phyloP scores from a whole-genome alignment of 2,888 invertebrate species.

The Gymnoscelis rufifasciata region DNA sequence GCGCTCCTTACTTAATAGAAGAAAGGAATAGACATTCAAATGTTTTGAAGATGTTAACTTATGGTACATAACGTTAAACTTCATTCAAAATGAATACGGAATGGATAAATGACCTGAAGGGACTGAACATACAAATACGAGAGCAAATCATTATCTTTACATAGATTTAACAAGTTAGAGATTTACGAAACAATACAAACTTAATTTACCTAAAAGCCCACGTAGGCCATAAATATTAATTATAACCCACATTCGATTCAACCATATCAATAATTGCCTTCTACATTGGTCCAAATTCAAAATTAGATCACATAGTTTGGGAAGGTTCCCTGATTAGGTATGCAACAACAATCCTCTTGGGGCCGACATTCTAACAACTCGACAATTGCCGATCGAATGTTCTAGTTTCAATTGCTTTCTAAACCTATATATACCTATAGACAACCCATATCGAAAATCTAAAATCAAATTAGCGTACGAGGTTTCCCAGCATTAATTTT shows the following conservation, averaged over 20 bases:
- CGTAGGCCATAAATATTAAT: constrained; percentile 1
- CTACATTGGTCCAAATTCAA: constrained; percentile 18
- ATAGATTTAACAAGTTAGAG: not conserved
- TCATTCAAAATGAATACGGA: too few species aligned
- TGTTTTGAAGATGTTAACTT: too few species aligned
- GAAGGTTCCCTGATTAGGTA: constrained; percentile 28
- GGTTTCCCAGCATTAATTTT: too few species aligned
- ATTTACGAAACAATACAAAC: not conserved
- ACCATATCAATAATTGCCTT: constrained; percentile 13
- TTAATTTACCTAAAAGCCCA: not conserved
- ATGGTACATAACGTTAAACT: too few species aligned
- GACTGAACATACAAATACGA: too few species aligned
- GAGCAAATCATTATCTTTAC: not conserved
- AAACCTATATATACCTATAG: not conserved
- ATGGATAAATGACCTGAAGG: too few species aligned
- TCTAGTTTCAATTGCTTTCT: constrained; percentile 29
- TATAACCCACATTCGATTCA: constrained; percentile 8
- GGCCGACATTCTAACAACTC: constrained; percentile 27
- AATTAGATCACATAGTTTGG: constrained; percentile 27
- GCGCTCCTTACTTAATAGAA: too few species aligned
- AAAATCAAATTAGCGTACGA: too few species aligned
- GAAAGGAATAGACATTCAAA: too few species aligned
- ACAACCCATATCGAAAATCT: too few species aligned
- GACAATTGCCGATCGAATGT: constrained; percentile 29
- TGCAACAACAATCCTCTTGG: constrained; percentile 26